Evolutionary conservation across 2,888 invertebrate species (phyloP), one percentile per base, ranked within the genome.

Genomic region (Nomada flava): DNA sequence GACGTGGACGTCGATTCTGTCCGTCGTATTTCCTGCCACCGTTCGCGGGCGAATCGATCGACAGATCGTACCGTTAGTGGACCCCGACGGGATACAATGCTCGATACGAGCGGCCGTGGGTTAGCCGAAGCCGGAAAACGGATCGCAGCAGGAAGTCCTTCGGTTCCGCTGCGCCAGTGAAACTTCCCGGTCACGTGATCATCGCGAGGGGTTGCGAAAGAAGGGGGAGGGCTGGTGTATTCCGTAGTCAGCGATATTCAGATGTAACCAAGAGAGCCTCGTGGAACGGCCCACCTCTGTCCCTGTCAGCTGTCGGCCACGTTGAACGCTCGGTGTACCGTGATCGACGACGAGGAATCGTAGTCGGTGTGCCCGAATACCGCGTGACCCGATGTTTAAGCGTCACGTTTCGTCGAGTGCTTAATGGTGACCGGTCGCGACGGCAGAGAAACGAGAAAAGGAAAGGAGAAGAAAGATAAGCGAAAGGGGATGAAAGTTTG

Each of bases 141-240:
- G 50, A 63, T 69, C 52, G 29, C n/a, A 10, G 23, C 20, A 76
- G 76, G 71, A 78, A 55, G 68, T 70, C 53, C 47, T 53, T 71
- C 59, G 82, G 71, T 78, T 82, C 76, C 79, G 74, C 84, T 87
- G 88, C 80, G 78, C 82, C 76, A 88, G 88, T 88, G 78, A 86
- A 83, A 86, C 76, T 79, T 79, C 81, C 79, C 69, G 65, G 71
- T 87, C 86, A 87, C 86, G 86, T 87, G 86, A 87, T 55, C 80
- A 26, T 55, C 55, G 68, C 53, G 72, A 57, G 76, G 76, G 65
- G 70, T 50, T 65, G 68, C 73, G 73, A 63, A 76, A 74, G 78
- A 67, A 72, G 76, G 52, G 73, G 72, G 18, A 59, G 55, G 57
- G 42, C 42, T 70, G 78, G 80, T 18, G 74, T 74, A 71, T 74